Conservation (phyloP, 1,140 invertebrate genomes). For the Macrobrachium nipponense region DNA sequence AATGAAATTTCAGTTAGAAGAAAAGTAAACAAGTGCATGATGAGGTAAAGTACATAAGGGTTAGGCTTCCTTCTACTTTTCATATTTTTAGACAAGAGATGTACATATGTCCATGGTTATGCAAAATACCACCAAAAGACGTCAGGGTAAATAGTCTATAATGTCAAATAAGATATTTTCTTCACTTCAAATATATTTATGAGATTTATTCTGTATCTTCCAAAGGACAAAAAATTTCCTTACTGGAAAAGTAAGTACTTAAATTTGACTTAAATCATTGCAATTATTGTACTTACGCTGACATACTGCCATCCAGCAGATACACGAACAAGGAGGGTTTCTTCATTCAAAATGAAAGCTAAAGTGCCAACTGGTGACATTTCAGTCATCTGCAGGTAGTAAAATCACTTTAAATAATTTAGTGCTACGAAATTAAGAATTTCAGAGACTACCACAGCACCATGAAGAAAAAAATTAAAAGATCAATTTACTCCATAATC, state of each 20-base stretch:
- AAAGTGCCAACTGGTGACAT: conserved; percentile 89
- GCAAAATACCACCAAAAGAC: no score
- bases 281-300: conserved; percentile 76
- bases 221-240: not conserved
- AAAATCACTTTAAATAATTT: not conserved
- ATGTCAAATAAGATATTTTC: no score
- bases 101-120: no score
- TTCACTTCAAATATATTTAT: no score
- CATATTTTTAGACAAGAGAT: no score
- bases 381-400: conserved; percentile 76
- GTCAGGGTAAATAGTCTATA: no score
- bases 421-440: not conserved
- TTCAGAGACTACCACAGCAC: no score
- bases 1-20: no score
- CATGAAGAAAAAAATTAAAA: not conserved
- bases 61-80: no score
- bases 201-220: no score
- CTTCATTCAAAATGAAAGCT: conserved; percentile 90
- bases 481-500: not conserved
- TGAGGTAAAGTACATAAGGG: no score
- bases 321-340: conserved; percentile 87
- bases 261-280: not conserved
- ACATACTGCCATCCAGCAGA: conserved; percentile 94
- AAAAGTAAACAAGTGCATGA: no score
- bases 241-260: not conserved